Evolutionary conservation across 2,113 vertebrate genomes (phyloP).

Genomic region (Pollachius pollachius): DNA sequence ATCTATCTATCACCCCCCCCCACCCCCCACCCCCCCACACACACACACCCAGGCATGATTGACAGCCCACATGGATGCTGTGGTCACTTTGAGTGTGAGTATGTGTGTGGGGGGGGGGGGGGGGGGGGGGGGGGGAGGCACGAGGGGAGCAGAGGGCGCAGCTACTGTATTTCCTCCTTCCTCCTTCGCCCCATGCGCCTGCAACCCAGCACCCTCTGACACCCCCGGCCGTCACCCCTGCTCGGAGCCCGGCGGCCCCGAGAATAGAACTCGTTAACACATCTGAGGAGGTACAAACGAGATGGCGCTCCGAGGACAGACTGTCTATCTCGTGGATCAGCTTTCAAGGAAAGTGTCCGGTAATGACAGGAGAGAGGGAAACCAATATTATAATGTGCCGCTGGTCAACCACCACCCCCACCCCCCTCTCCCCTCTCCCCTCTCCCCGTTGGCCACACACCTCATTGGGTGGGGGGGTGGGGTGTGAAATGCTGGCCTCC

Average conservation of each 20-base stretch:
- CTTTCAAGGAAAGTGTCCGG: constrained; percentile 78
- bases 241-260: constrained; percentile 61
- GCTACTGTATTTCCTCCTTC: constrained; percentile 50
- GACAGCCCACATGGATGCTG: constrained; percentile 67
- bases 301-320: constrained; percentile 78
- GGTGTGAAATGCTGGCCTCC: constrained; percentile 36
- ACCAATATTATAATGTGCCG: constrained; percentile 80
- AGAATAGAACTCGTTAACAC: constrained; percentile 85
- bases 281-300: constrained; percentile 80
- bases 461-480: constrained; percentile 11
- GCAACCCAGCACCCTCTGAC: constrained; percentile 45
- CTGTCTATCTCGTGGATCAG: constrained; percentile 82
- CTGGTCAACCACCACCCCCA: constrained; percentile 41
- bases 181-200: constrained; percentile 40
- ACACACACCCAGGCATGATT: constrained; percentile 53
- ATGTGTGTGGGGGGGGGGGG: constrained; percentile 17
- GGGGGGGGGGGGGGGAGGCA: constrained; percentile 44
- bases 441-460: not conserved
- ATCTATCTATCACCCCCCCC: constrained; percentile 56
- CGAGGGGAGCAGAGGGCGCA: constrained; percentile 45
- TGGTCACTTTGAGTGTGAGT: constrained; percentile 54
- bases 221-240: constrained; percentile 27
- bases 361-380: constrained; percentile 74
- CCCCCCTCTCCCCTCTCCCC: constrained; percentile 11
- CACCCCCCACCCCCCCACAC: constrained; percentile 54